These are phyloP conservation scores for Paratilapia polleni DNA, from an alignment of 2,113 vertebrate species.

Conservation along the genomic window DNA sequence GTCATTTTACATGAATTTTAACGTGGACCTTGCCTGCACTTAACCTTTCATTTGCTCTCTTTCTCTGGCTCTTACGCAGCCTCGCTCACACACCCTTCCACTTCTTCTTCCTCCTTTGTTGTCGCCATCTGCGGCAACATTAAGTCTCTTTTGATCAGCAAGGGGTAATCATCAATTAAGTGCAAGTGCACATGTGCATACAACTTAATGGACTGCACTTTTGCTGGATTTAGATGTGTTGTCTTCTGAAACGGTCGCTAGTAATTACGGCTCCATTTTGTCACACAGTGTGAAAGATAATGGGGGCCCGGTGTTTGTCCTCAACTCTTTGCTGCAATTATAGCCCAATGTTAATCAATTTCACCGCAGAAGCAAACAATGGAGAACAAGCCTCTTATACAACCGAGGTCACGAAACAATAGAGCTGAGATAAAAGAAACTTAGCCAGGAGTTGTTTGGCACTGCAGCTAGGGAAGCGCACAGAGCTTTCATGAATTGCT, in stretches of 20 bases:
- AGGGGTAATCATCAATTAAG: slow-evolving; percentile 74
- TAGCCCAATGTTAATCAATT: slow-evolving; percentile 80
- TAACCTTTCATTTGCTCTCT: slow-evolving; percentile 54
- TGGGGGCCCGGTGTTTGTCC: slow-evolving; percentile 55
- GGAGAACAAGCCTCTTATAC: slow-evolving; percentile 38
- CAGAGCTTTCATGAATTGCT: not conserved
- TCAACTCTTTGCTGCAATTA: slow-evolving; percentile 69
- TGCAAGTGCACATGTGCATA: slow-evolving; percentile 57
- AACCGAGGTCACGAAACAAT: slow-evolving; percentile 57
- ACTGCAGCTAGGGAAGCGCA: not conserved
- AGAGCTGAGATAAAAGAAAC: slow-evolving; percentile 43
- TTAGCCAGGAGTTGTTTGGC: slow-evolving; percentile 28
- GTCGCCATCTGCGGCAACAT: slow-evolving; percentile 41
- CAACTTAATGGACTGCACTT: slow-evolving; percentile 69
- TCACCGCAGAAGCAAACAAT: slow-evolving; percentile 68
- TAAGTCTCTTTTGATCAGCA: slow-evolving; percentile 57
- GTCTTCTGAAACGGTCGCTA: slow-evolving; percentile 71
- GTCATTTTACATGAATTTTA: slow-evolving; percentile 45
- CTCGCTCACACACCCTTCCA: not conserved
- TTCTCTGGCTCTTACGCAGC: not conserved
- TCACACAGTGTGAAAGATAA: slow-evolving; percentile 68
- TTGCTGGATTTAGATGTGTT: slow-evolving; percentile 57
- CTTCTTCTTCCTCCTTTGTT: slow-evolving; percentile 8
- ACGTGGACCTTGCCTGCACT: slow-evolving; percentile 60
- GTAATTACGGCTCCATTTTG: slow-evolving; percentile 77